These are phyloP conservation scores for Neodon shergylaensis DNA, from an alignment of 2,113 vertebrate genomes.

Conservation along the genomic window DNA sequence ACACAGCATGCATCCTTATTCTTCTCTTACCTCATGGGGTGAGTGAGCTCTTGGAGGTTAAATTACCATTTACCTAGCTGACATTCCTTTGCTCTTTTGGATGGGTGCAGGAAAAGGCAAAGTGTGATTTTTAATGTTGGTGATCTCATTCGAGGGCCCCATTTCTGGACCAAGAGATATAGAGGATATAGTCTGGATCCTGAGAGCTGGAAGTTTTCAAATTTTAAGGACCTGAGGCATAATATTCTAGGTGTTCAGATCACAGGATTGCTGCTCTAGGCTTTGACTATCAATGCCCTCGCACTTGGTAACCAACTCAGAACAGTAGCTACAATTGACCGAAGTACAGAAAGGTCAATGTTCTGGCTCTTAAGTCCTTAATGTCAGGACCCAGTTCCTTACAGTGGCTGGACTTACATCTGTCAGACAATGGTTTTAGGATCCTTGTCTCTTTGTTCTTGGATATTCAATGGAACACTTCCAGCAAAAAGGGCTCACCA, in stretches of 20 bases:
- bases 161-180: not conserved
- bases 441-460: not conserved
- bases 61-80: not conserved
- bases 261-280: not conserved
- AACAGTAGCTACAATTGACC: not conserved
- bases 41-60: not conserved
- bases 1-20: not conserved
- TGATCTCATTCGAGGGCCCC: accelerated
- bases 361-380: not conserved
- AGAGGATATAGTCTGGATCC: no score
- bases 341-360: not conserved
- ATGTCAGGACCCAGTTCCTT: not conserved
- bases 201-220: not conserved
- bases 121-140: not conserved
- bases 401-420: no score
- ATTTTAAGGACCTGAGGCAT: not conserved
- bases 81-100: not conserved
- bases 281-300: not conserved
- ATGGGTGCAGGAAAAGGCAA: not conserved
- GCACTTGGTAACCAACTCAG: not conserved
- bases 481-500: not conserved
- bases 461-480: not conserved
- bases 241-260: not conserved
- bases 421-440: no score
- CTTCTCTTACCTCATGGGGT: not conserved